phyloP scores from a whole-genome alignment of 1,140 invertebrate species.

The Drosophila orosa region DNA sequence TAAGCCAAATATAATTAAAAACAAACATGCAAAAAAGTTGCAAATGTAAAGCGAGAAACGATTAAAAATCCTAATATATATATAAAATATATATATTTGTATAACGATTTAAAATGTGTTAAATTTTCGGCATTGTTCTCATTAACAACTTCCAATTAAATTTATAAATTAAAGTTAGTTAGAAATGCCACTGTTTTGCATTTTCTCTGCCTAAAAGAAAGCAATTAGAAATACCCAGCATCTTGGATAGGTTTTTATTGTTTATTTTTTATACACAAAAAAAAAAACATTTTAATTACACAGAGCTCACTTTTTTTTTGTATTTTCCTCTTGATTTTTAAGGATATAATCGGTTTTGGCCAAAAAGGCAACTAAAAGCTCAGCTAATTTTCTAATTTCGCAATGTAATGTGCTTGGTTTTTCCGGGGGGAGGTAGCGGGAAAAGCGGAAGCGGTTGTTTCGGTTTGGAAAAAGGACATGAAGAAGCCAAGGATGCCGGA shows the following conservation, averaged over 20 bases:
- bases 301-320: neutral
- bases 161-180: neutral
- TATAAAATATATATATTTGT: neutral
- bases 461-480: constrained; percentile 4
- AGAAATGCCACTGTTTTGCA: neutral
- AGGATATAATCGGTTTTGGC: constrained; percentile 7
- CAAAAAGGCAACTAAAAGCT: constrained; percentile 34
- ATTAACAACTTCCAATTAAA: neutral
- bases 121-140: neutral
- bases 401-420: constrained; percentile 46
- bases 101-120: neutral
- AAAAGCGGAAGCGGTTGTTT: neutral
- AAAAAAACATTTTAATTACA: constrained; percentile 1
- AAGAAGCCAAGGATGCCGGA: constrained; percentile 33
- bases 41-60: neutral
- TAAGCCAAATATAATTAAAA: constrained; percentile 45
- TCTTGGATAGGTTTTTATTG: neutral
- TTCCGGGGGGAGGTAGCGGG: too few relatives aligned
- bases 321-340: neutral
- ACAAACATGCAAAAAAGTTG: constrained; percentile 13
- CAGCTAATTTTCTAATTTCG: constrained; percentile 54
- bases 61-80: neutral
- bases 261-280: neutral
- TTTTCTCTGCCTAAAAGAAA: neutral
- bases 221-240: neutral